A percentile compares a stretch with the other conserved stretches of the same genome.
Evolutionary conservation across 2,797 vertebrate species (phyloP).

Genomic region (Paratrypauchen microcephalus): DNA sequence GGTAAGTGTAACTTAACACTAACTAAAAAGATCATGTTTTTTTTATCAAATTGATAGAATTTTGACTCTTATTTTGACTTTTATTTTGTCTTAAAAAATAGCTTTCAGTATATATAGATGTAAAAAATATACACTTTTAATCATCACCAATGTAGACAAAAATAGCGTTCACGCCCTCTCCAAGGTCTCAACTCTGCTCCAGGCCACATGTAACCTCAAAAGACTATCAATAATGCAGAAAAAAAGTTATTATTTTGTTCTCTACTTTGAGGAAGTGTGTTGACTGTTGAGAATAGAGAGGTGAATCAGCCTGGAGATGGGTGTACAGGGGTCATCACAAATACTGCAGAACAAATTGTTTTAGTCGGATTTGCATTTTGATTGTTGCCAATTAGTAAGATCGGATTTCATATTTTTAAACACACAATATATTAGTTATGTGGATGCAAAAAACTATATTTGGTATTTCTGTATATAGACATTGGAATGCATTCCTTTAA

Average conservation of each 20-base stretch:
- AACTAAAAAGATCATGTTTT: no score
- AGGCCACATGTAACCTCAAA: background rate
- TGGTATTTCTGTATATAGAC: background rate
- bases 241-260: slow-evolving; percentile 1
- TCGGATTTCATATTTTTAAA: background rate
- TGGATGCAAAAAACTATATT: background rate
- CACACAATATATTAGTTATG: background rate
- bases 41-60: no score
- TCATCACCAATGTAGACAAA: no score
- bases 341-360: background rate
- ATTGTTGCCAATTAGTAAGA: background rate
- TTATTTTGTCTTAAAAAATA: no score
- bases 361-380: background rate
- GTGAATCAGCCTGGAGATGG: background rate
- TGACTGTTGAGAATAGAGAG: background rate
- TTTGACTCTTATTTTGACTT: no score
- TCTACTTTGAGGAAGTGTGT: background rate
- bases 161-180: no score
- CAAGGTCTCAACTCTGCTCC: no score
- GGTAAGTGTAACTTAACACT: no score
- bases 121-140: no score
- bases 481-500: background rate
- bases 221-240: background rate
- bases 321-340: background rate
- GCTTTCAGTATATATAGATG: no score